A percentile compares a stretch with the other conserved stretches of the same genome.
Evolutionary conservation across 2,113 vertebrate genomes (phyloP).

Genomic region (Podarcis cretensis): DNA sequence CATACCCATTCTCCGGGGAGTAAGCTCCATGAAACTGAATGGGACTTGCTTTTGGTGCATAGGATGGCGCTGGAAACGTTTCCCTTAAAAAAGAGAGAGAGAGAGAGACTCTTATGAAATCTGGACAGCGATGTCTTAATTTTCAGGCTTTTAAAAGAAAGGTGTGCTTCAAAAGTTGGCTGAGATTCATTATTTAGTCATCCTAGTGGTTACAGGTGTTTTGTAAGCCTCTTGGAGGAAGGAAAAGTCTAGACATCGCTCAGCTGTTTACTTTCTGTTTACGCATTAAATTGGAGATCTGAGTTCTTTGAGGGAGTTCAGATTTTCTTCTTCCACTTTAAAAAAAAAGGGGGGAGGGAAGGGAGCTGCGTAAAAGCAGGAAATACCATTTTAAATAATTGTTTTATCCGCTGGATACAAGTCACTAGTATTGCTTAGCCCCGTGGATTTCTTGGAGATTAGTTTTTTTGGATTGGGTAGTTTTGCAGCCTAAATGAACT

Average conservation of each 20-base stretch:
- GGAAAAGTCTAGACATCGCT: too few species aligned
- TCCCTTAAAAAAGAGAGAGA: too few species aligned
- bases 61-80: not conserved
- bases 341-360: not conserved
- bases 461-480: not conserved
- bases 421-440: not conserved
- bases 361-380: not conserved
- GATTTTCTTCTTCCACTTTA: not conserved
- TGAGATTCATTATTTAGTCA: not conserved
- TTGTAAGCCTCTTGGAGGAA: not conserved
- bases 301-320: not conserved
- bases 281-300: not conserved
- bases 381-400: not conserved
- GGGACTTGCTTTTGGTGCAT: not conserved
- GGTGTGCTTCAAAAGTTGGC: not conserved
- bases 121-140: not conserved
- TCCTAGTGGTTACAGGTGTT: not conserved
- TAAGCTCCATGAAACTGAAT: not conserved
- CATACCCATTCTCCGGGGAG: not conserved
- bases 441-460: not conserved
- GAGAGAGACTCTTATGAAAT: not conserved
- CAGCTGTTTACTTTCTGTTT: not conserved
- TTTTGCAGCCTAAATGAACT: not conserved
- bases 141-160: not conserved
- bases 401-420: not conserved